These are phyloP conservation scores for Laticauda laticaudata DNA, from an alignment of 2,113 vertebrate genomes.

Conservation along the genomic window DNA sequence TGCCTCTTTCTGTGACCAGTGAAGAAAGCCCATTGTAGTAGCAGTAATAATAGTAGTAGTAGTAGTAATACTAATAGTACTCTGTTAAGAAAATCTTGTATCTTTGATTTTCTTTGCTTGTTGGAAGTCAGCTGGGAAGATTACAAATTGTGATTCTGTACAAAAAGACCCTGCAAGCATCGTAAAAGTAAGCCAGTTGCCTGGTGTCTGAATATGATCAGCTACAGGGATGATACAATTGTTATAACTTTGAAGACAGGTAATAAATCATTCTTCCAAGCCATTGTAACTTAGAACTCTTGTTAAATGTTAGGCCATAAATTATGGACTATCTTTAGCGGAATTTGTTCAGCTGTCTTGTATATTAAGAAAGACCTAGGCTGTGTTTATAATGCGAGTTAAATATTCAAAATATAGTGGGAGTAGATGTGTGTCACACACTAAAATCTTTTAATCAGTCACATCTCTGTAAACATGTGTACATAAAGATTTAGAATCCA, in stretches of 20 bases:
- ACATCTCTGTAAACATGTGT: background rate
- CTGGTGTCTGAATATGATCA: background rate
- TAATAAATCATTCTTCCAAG: background rate
- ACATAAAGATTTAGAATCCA: background rate
- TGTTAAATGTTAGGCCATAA: background rate
- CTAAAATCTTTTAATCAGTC: slow-evolving; percentile 6
- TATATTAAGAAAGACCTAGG: background rate
- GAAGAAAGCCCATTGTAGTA: background rate
- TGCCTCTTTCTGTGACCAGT: background rate
- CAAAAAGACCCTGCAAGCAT: background rate
- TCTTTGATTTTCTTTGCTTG: background rate
- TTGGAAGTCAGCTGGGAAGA: background rate
- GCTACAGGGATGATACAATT: background rate
- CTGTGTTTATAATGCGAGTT: background rate
- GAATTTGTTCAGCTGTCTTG: background rate
- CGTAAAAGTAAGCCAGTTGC: background rate
- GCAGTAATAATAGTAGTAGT: background rate
- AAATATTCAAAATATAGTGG: background rate
- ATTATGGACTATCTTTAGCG: background rate
- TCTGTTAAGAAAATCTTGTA: background rate
- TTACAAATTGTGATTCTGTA: background rate
- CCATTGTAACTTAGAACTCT: background rate
- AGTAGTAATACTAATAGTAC: background rate
- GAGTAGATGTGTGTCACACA: background rate
- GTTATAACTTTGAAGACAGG: background rate